phyloP scores from a whole-genome alignment of 2,888 invertebrate species.

The Aradus depressus region DNA sequence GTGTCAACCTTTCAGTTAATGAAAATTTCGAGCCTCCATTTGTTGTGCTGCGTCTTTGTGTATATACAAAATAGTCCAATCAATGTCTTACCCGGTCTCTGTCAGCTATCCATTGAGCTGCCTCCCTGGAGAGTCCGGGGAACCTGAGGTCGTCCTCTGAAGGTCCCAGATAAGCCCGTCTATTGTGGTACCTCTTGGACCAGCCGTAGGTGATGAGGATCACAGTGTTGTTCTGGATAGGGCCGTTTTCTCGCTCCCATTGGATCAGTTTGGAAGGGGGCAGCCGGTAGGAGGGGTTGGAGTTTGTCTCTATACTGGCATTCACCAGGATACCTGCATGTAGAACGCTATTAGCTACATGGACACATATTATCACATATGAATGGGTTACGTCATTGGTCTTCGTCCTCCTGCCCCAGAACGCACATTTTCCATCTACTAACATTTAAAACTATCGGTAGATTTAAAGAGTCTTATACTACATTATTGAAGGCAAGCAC shows the following conservation, averaged over 20 bases:
- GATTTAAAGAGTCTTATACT: too few relatives aligned
- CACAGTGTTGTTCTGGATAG: conserved; percentile 26
- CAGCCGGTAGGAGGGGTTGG: conserved; percentile 26
- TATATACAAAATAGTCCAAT: too few relatives aligned
- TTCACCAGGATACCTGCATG: conserved; percentile 28
- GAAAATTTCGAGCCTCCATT: too few relatives aligned
- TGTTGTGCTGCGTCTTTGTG: too few relatives aligned
- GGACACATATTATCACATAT: too few relatives aligned
- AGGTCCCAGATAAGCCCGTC: conserved; percentile 18
- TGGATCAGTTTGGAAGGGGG: conserved; percentile 25
- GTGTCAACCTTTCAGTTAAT: too few relatives aligned
- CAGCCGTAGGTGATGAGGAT: conserved; percentile 31
- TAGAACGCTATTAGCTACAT: too few relatives aligned
- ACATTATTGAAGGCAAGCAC: too few relatives aligned
- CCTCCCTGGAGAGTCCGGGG: conserved; percentile 35
- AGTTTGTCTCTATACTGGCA: conserved; percentile 16
- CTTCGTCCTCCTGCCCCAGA: too few relatives aligned
- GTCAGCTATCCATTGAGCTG: conserved; percentile 48
- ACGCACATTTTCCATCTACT: too few relatives aligned
- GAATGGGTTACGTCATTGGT: too few relatives aligned
- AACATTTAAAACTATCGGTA: too few relatives aligned
- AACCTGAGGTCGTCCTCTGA: conserved; percentile 18
- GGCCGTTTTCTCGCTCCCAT: conserved; percentile 30
- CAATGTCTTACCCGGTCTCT: conserved; percentile 39
- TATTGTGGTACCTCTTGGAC: conserved; percentile 27